Evolutionary conservation across 2,797 vertebrate species (phyloP), one percentile per base, ranked within the genome.

Genomic region (Hypotaenidia philippensis): DNA sequence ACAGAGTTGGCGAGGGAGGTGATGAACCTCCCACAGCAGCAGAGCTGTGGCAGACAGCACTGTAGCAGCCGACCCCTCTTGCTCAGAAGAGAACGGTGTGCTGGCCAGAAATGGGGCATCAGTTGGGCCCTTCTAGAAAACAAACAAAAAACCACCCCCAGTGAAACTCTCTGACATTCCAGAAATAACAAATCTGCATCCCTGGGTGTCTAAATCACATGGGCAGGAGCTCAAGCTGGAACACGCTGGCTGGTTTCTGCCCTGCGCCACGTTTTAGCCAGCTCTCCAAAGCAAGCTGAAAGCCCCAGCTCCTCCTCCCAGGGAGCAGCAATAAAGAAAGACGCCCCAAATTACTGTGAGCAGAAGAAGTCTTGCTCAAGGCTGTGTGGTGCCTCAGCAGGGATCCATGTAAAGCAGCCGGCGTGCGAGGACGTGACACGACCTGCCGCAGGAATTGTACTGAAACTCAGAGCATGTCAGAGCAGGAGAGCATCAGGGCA

Each of bases 381-480:
- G 96, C 96, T 87, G 91, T 61, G 91, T 13, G 18, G 83, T 95
- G 94, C 90, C 90, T 88, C 68, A 2, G 78, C 22, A 1, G 44
- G 79, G 86, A 95, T 94, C 93, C 94, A 13, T 84, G 90, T 82
- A 94, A 95, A 95, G 89, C 96, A 97, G 94, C 56, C 94, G n/a
- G 89, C 93, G 3, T 96, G 94, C 96, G 93, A 89, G 92, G 94
- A 97, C 97, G 87, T 97, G 97, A 97, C 97, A 94, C 14, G 45
- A 96, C 97, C 96, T 97, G 97, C 97, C 86, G 31, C 94, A 97
- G 96, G 96, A 97, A 97, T 97, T 97, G 96, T 92, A 94, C 94
- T 96, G 96, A 97, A 97, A 97, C 96, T 97, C 34, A 2, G 61
- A 96, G 93, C 97, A 3, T 97, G 97, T 97, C 97, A 60, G 94